Conservation (phyloP, 2,113 vertebrate genomes). For the Sylvietta virens region DNA sequence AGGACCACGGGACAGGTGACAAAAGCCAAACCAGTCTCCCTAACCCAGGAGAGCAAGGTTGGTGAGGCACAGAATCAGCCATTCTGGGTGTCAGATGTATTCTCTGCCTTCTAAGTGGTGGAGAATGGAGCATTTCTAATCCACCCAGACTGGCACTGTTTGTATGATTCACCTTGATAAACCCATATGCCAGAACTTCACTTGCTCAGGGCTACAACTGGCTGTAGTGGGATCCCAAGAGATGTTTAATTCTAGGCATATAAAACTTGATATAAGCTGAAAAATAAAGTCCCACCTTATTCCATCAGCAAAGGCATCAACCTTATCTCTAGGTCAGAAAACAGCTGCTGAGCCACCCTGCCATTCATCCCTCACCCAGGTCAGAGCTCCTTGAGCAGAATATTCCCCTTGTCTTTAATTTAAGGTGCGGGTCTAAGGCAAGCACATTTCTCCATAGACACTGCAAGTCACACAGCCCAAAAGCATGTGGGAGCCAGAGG, state of each 20-base stretch:
- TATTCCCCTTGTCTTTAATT: neutral
- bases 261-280: neutral
- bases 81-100: neutral
- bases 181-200: neutral
- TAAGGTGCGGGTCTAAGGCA: neutral
- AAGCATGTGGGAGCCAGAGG: neutral
- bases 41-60: neutral
- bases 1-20: neutral
- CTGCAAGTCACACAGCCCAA: neutral
- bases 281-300: neutral
- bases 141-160: neutral
- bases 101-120: neutral
- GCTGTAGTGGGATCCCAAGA: neutral
- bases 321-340: neutral
- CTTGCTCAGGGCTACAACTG: neutral
- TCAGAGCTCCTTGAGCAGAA: neutral
- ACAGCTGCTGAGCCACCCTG: neutral
- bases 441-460: neutral
- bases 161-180: neutral
- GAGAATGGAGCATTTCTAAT: neutral
- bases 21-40: neutral
- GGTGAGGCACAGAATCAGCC: neutral
- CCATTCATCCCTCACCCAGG: neutral
- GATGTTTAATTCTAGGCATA: neutral
- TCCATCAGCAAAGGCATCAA: neutral